Conservation (phyloP, 1,140 invertebrate genomes). For the Aphidius ervi region DNA sequence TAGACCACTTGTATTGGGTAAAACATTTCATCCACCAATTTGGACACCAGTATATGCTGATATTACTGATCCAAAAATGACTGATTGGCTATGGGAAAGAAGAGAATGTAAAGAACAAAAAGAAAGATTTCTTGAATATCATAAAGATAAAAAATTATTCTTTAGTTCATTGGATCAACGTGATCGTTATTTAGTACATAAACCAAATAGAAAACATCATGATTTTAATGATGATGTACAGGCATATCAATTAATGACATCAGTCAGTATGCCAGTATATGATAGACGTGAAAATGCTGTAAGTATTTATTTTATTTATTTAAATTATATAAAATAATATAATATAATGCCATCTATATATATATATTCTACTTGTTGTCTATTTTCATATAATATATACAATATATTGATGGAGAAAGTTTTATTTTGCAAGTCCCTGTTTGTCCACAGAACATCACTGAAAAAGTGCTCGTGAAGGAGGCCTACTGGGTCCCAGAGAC, state of each 20-base stretch:
- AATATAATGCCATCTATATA: too few relatives aligned
- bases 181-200: constrained; percentile 52
- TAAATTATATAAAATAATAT: too few relatives aligned
- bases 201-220: constrained; percentile 39
- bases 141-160: constrained; percentile 52
- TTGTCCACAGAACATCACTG: constrained; percentile 83
- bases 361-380: too few relatives aligned
- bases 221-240: constrained; percentile 27
- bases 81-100: constrained; percentile 83
- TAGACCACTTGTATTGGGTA: constrained; percentile 75
- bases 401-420: neutral
- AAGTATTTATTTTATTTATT: constrained; percentile 39
- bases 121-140: constrained; percentile 62
- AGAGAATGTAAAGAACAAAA: constrained; percentile 74
- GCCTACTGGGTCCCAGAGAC: constrained; percentile 85
- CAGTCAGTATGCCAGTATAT: constrained; percentile 87
- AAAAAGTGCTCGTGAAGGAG: constrained; percentile 89
- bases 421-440: constrained; percentile 45
- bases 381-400: too few relatives aligned
- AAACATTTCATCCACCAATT: constrained; percentile 72
- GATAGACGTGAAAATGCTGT: constrained; percentile 75
- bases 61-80: constrained; percentile 81
- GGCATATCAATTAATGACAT: constrained; percentile 68
- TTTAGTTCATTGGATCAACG: constrained; percentile 56
- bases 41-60: constrained; percentile 94